phyloP scores from a whole-genome alignment of 2,888 invertebrate species.

The Eupeodes latifasciatus region DNA sequence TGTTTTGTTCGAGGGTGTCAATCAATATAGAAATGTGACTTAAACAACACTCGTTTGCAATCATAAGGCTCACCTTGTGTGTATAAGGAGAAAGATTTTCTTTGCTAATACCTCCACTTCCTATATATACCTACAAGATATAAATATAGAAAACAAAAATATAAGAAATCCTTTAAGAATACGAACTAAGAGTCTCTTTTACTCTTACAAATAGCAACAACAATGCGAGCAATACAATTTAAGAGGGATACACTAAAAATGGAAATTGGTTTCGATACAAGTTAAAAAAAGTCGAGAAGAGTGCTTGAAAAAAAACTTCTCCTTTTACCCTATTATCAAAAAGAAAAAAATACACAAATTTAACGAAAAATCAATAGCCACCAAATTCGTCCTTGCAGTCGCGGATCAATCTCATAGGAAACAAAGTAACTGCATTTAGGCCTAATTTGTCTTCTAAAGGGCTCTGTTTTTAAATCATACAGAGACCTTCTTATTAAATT shows the following conservation, averaged over 20 bases:
- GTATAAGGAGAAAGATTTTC: slow-evolving; percentile 10
- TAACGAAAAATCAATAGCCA: slow-evolving; percentile 73
- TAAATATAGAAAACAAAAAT: slow-evolving; percentile 4
- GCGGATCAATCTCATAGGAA: background rate
- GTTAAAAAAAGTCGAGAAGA: slow-evolving; percentile 27
- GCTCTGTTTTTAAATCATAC: background rate
- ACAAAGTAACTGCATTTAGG: background rate
- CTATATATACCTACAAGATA: slow-evolving; percentile 27
- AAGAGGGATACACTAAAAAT: slow-evolving; percentile 75
- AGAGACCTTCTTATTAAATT: no score
- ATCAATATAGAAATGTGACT: slow-evolving; percentile 59
- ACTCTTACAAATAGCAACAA: slow-evolving; percentile 73
- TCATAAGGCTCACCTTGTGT: slow-evolving; percentile 71
- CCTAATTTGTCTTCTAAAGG: background rate
- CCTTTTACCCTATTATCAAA: slow-evolving; percentile 32
- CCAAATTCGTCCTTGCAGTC: slow-evolving; percentile 20
- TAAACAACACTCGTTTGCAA: slow-evolving; percentile 65
- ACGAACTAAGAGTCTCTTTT: slow-evolving; percentile 48
- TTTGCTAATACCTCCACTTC: slow-evolving; percentile 35
- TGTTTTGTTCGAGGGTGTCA: slow-evolving; percentile 42
- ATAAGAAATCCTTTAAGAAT: slow-evolving; percentile 43
- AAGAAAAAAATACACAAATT: slow-evolving; percentile 40
- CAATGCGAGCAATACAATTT: slow-evolving; percentile 76
- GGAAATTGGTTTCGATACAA: slow-evolving; percentile 76
- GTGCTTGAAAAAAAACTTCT: slow-evolving; percentile 26